These are phyloP conservation scores for Lates japonicus DNA, from an alignment of 2,797 vertebrate species.

Conservation along the genomic window DNA sequence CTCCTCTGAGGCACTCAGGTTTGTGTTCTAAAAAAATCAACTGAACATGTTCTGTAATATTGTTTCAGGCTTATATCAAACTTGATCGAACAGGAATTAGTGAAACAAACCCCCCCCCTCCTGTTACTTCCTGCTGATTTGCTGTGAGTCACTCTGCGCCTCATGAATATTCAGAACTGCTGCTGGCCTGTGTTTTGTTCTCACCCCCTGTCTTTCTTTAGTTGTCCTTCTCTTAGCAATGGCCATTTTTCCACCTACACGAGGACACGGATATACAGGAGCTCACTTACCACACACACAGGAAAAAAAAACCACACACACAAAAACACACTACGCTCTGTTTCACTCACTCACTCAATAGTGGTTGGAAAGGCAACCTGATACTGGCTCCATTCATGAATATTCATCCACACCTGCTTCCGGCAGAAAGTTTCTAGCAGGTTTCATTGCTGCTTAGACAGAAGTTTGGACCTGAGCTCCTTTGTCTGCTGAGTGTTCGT, in stretches of 20 bases:
- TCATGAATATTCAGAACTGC: constrained; percentile 78
- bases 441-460: constrained; percentile 69
- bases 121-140: constrained; percentile 50
- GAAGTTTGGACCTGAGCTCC: constrained; percentile 71
- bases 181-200: constrained; percentile 74
- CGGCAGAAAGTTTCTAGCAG: constrained; percentile 74
- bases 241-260: constrained; percentile 79
- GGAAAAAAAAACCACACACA: constrained; percentile 29
- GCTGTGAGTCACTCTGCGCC: constrained; percentile 42
- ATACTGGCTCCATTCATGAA: constrained; percentile 79
- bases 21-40: constrained; percentile 19
- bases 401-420: constrained; percentile 88
- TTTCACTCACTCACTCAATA: constrained; percentile 67
- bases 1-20: constrained; percentile 14
- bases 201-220: constrained; percentile 68
- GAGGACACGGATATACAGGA: constrained; percentile 49
- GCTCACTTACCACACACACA: constrained; percentile 10
- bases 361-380: constrained; percentile 70
- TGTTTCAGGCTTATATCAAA: constrained; percentile 41
- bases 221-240: constrained; percentile 69
- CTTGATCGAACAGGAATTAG: constrained; percentile 51
- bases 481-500: constrained; percentile 38
- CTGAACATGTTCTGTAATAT: constrained; percentile 21
- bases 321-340: constrained; percentile 30
- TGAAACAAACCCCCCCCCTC: constrained; percentile 23